Evolutionary conservation across 2,113 vertebrate genomes (phyloP).

Genomic region (Rynchops niger): DNA sequence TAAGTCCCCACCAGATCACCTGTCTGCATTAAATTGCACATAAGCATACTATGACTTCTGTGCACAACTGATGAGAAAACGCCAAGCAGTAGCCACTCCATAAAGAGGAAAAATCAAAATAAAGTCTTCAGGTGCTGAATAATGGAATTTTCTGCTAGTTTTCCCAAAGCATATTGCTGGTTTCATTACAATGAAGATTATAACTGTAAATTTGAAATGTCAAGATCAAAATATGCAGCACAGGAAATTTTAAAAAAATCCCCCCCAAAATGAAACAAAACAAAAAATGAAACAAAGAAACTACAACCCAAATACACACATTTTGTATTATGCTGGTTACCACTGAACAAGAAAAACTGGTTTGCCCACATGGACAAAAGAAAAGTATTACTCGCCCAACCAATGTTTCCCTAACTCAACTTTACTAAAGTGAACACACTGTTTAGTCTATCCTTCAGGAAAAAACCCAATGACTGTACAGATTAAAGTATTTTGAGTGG

Average conservation of each 20-base stretch:
- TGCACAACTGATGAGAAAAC: neutral
- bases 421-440: neutral
- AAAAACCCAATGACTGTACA: neutral
- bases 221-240: neutral
- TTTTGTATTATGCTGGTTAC: neutral
- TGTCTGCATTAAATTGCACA: neutral
- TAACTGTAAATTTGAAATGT: neutral
- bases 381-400: neutral
- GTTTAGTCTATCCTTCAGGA: neutral
- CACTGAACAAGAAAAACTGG: conserved; percentile 38
- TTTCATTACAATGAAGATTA: neutral
- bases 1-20: neutral
- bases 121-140: neutral
- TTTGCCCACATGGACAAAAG: conserved; percentile 6
- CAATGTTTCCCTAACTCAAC: neutral
- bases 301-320: neutral
- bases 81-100: neutral
- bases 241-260: neutral
- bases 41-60: neutral
- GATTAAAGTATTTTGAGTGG: neutral
- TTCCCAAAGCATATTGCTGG: neutral
- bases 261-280: neutral
- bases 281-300: neutral
- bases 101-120: neutral
- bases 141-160: neutral